Conservation (phyloP, 2,797 vertebrate genomes). For the Esox lucius region DNA sequence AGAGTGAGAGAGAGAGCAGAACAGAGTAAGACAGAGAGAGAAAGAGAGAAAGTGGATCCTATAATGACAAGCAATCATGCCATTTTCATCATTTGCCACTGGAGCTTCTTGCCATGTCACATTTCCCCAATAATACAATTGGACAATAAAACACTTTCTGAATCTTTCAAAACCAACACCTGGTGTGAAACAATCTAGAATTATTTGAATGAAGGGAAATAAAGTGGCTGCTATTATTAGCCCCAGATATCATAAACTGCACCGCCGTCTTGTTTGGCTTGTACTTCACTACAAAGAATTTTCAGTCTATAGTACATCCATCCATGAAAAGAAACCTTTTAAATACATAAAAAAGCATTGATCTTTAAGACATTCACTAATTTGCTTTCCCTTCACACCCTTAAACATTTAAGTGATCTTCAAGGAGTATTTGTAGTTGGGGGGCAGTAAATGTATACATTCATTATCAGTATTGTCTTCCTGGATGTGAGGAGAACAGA, state of each 20-base stretch:
- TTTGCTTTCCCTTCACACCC: too few species aligned
- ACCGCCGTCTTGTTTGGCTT: neutral
- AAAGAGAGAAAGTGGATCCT: too few species aligned
- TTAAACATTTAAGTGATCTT: too few species aligned
- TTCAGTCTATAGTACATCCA: neutral
- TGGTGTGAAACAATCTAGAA: neutral
- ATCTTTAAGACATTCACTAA: too few species aligned
- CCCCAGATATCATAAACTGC: neutral
- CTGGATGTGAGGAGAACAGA: too few species aligned
- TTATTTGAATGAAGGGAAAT: neutral
- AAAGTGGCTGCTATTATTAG: neutral
- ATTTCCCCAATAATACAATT: neutral
- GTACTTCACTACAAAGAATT: neutral
- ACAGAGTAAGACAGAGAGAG: neutral
- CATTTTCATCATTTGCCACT: neutral
- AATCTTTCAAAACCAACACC: neutral
- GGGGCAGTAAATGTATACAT: too few species aligned
- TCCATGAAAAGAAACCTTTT: too few species aligned
- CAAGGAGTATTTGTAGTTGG: too few species aligned
- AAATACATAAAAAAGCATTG: too few species aligned
- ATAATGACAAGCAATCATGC: neutral
- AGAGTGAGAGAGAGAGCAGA: fast-evolving
- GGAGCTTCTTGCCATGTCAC: neutral
- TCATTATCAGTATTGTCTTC: too few species aligned
- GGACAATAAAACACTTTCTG: neutral